Base-by-base conservation (phyloP, 2,797 vertebrate genomes). In the Syngnathus acus region DNA sequence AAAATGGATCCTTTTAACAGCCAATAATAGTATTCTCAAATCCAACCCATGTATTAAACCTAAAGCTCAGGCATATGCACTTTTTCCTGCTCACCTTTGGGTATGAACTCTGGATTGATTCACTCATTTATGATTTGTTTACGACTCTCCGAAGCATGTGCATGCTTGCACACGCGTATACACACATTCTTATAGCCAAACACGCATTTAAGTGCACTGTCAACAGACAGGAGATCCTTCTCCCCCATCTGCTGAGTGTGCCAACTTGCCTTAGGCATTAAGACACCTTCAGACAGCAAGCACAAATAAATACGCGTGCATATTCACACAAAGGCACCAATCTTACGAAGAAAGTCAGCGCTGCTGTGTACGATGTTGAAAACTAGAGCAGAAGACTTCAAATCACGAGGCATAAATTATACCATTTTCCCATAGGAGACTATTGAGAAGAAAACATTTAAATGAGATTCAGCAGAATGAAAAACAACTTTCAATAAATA, bases 171-270 rank as follows among this genome's bases (percentile, higher is more conserved):
- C 64, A 51, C 45, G 42, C 64, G 53, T 16, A 65, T 39, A 59
- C 32, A 64, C 17, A 51, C 23, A 39, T 61, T 45, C 62, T 8
- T 45, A 62, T 16, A 16, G 82, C 72, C 68, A 80, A 72, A 71
- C 72, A 65, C 72, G 69, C 72, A 60, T 82, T 93, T 91, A 89
- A 90, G 90, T 90, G 86, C 88, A 91, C 90, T 87, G 90, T 94
- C 92, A 95, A 93, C 84, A 94, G 91, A 90, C 87, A 86, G 85
- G 90, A 84, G 87, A 92, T 92, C 87, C 86, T 73, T 89, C 77
- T 82, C 69, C 72, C 50, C 87, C 90, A 90, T 84, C 82, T 77
- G 76, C 82, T 88, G 87, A 90, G 86, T 85, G 88, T 78, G 82
- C 61, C 70, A 86, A 80, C 84, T 84, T 89, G 86, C 90, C 87